phyloP scores from a whole-genome alignment of 2,113 vertebrate genomes.

The Tetrao urogallus region DNA sequence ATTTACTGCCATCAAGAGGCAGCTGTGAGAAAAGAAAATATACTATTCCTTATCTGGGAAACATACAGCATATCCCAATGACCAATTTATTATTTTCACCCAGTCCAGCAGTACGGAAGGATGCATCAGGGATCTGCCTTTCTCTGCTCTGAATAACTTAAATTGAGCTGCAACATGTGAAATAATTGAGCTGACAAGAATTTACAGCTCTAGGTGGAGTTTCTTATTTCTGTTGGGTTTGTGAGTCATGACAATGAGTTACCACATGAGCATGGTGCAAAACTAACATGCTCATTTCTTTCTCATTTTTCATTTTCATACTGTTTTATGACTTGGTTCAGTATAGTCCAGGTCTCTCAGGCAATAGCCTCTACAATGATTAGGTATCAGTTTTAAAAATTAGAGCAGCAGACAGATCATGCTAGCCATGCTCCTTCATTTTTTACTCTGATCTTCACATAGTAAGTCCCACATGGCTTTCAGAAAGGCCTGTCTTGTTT shows the following conservation, averaged over 20 bases:
- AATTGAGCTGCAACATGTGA: slow-evolving; percentile 74
- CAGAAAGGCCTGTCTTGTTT: slow-evolving; percentile 56
- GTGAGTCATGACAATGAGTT: slow-evolving; percentile 61
- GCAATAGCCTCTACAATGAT: slow-evolving; percentile 28
- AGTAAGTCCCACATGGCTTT: slow-evolving; percentile 48
- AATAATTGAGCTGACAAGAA: slow-evolving; percentile 80
- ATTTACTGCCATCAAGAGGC: slow-evolving; percentile 83
- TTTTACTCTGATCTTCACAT: slow-evolving; percentile 43
- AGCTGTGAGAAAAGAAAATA: slow-evolving; percentile 76
- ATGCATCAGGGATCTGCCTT: slow-evolving; percentile 78
- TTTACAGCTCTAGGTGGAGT: slow-evolving; percentile 77
- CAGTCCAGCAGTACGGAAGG: slow-evolving; percentile 73
- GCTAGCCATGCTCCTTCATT: slow-evolving; percentile 38
- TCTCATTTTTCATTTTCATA: slow-evolving; percentile 65
- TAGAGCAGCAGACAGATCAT: slow-evolving; percentile 64
- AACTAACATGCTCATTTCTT: slow-evolving; percentile 61
- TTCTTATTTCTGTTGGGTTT: slow-evolving; percentile 72
- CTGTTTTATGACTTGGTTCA: slow-evolving; percentile 59
- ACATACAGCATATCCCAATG: slow-evolving; percentile 70
- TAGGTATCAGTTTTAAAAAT: slow-evolving; percentile 61
- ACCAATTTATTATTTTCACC: slow-evolving; percentile 81
- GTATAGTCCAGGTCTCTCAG: slow-evolving; percentile 34
- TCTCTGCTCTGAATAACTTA: slow-evolving; percentile 78
- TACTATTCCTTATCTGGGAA: slow-evolving; percentile 63
- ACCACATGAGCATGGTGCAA: slow-evolving; percentile 44